A percentile compares a stretch with the other conserved stretches of the same genome.
Conservation (phyloP, 64 coral and sea anemone genomes). For the Stylophora pistillata region DNA sequence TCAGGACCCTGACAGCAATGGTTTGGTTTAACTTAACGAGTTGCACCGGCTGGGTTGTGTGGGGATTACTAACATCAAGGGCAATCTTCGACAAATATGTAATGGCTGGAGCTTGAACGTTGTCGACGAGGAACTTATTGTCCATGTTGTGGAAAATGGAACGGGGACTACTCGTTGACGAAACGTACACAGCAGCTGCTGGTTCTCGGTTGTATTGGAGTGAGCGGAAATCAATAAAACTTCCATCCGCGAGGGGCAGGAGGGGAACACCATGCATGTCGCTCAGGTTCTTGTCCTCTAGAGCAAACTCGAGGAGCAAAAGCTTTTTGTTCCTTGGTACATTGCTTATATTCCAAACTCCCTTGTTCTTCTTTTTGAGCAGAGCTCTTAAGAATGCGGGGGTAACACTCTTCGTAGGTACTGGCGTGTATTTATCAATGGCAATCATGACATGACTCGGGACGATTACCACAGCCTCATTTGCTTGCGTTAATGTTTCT, state of each 20-base stretch:
- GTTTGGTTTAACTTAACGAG: constrained; percentile 27
- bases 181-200: constrained; percentile 58
- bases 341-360: constrained; percentile 29
- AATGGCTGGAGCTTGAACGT: constrained; percentile 4
- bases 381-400: constrained; percentile 19
- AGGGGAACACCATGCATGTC: too few species aligned
- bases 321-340: constrained; percentile 21
- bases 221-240: too few species aligned
- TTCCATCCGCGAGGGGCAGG: too few species aligned
- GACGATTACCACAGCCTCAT: constrained; percentile 59
- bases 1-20: constrained; percentile 9
- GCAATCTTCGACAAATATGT: constrained; percentile 18
- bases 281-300: too few species aligned
- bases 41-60: neutral
- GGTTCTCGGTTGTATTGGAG: neutral
- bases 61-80: neutral
- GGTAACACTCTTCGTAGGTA: constrained; percentile 13
- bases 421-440: constrained; percentile 14
- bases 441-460: constrained; percentile 27
- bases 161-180: constrained; percentile 26
- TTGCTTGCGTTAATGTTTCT: constrained; percentile 48
- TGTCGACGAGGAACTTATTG: constrained; percentile 65
- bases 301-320: too few species aligned
- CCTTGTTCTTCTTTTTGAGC: constrained; percentile 36
- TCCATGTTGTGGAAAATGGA: constrained; percentile 71